Percentiles rank a stretch among this genome's conserved stretches.
Evolutionary conservation across 2,888 invertebrate genomes (phyloP).

Genomic region (Trachelus troglodyta): DNA sequence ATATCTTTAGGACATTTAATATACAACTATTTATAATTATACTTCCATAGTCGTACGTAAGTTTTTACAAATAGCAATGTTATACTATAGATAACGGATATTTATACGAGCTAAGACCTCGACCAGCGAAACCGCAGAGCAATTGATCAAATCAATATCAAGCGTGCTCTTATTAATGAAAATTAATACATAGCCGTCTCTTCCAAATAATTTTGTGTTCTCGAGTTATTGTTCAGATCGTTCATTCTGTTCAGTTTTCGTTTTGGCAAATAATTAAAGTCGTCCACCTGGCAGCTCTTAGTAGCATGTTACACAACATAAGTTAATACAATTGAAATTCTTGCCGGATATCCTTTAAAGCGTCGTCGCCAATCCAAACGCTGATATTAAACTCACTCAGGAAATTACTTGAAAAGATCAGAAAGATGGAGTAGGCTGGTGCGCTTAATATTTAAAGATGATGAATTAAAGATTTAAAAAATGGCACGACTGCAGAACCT

Average conservation of each 20-base stretch:
- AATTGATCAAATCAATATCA: not conserved
- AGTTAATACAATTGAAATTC: not conserved
- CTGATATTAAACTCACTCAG: not conserved
- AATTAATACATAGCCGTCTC: not conserved
- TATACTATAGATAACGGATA: not conserved
- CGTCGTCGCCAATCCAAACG: not conserved
- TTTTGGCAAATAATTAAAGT: not conserved
- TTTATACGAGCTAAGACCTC: not conserved
- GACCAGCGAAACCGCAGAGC: not conserved
- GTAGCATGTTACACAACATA: not conserved
- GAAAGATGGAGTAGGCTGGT: not conserved
- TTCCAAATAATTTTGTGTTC: not conserved
- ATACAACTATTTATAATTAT: not conserved
- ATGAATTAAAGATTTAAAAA: not conserved
- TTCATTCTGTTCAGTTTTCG: not conserved
- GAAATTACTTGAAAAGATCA: not conserved
- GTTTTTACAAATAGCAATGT: slow-evolving; percentile 22
- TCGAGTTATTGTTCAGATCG: not conserved
- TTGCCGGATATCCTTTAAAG: not conserved
- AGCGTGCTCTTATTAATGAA: not conserved
- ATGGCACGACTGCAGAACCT: not conserved
- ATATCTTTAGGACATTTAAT: not conserved
- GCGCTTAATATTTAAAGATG: not conserved
- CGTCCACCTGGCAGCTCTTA: not conserved
- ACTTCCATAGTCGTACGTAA: slow-evolving; percentile 16